These are phyloP conservation scores for Platanista minor DNA, from an alignment of 2,113 vertebrate species.

Conservation along the genomic window DNA sequence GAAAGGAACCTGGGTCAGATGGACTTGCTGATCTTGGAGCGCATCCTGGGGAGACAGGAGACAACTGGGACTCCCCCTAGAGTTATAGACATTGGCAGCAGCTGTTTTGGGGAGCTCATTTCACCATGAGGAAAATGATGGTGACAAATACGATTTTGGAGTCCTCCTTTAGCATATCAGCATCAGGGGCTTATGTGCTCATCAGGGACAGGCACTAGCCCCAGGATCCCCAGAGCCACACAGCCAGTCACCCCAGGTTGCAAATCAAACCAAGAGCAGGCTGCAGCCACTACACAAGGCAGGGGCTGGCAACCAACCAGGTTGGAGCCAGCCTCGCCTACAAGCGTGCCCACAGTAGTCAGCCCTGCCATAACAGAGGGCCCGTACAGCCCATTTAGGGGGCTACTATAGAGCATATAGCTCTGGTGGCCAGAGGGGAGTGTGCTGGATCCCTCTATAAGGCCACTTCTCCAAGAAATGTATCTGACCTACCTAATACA, in stretches of 20 bases:
- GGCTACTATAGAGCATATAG: too few relatives aligned
- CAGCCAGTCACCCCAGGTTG: background rate
- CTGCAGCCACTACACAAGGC: background rate
- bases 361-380: background rate
- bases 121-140: background rate
- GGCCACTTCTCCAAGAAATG: background rate
- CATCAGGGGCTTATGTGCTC: background rate
- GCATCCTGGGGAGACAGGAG: background rate
- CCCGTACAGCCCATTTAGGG: background rate
- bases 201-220: background rate
- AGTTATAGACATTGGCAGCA: rapidly evolving
- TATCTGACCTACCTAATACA: background rate
- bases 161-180: background rate
- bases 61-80: background rate
- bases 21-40: background rate
- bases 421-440: background rate
- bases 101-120: background rate
- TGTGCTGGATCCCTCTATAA: background rate
- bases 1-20: background rate
- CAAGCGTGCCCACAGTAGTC: background rate
- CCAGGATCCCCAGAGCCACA: background rate
- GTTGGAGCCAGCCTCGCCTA: background rate
- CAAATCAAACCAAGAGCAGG: background rate
- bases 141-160: background rate
- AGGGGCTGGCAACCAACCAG: background rate